These are phyloP conservation scores for Platypus cylindrus DNA, from an alignment of 2,888 invertebrate genomes.

Conservation along the genomic window DNA sequence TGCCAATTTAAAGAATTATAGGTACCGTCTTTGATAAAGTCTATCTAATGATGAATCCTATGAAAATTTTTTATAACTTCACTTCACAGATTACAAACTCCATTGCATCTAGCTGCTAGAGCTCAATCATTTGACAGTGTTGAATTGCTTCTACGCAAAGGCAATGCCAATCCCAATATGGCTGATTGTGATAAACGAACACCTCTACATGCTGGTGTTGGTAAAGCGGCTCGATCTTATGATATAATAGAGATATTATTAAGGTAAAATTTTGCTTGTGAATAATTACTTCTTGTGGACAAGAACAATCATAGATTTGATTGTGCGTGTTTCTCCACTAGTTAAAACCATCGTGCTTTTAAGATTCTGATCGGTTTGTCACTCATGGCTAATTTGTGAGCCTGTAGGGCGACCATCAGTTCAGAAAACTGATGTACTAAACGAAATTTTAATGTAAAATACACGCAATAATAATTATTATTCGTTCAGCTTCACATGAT, in stretches of 20 bases:
- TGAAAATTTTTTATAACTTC: background rate
- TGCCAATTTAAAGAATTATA: slow-evolving; percentile 36
- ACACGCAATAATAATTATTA: too few species aligned
- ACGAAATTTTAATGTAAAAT: too few species aligned
- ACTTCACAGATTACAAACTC: slow-evolving; percentile 56
- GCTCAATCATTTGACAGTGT: slow-evolving; percentile 72
- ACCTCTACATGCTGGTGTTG: slow-evolving; percentile 70
- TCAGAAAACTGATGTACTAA: too few species aligned
- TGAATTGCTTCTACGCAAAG: slow-evolving; percentile 59
- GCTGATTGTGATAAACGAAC: slow-evolving; percentile 72
- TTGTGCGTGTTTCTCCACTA: too few species aligned
- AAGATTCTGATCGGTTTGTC: too few species aligned
- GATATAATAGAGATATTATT: slow-evolving; percentile 69
- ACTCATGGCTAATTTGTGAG: too few species aligned
- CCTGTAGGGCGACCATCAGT: too few species aligned
- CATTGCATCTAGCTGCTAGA: slow-evolving; percentile 72
- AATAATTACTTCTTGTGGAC: too few species aligned
- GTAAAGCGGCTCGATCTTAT: slow-evolving; percentile 69
- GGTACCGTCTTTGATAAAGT: slow-evolving; percentile 4
- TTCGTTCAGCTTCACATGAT: too few species aligned
- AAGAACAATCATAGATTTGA: too few species aligned
- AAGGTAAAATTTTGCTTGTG: too few species aligned
- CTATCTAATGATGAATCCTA: background rate
- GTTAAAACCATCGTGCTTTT: too few species aligned
- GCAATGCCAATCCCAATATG: slow-evolving; percentile 64